These are phyloP conservation scores for Paradoxurus hermaphroditus DNA, from an alignment of 2,113 vertebrate species.

Conservation along the genomic window DNA sequence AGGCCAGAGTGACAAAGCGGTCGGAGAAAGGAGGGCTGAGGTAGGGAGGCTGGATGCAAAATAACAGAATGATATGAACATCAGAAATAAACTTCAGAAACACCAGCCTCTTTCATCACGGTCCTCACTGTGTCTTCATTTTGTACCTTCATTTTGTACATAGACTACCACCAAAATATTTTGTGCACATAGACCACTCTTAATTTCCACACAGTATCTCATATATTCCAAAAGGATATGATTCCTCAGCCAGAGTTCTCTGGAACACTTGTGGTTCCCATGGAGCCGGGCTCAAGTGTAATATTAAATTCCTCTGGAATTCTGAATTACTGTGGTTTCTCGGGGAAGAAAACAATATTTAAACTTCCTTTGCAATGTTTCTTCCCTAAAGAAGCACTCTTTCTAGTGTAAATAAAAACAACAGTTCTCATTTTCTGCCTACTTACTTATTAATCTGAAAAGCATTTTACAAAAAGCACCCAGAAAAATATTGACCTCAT, in stretches of 20 bases:
- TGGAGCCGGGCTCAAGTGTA: background rate
- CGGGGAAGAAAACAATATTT: background rate
- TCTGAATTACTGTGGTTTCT: conserved; percentile 6
- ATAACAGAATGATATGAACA: background rate
- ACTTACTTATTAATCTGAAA: background rate
- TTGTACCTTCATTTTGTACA: background rate
- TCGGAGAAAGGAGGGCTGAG: background rate
- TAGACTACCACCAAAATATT: background rate
- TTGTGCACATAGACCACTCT: background rate
- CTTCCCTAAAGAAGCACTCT: background rate
- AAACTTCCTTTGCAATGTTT: background rate
- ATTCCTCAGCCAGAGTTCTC: background rate
- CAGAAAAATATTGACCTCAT: background rate
- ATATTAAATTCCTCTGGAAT: background rate
- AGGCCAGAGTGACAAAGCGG: background rate
- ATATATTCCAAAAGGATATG: background rate
- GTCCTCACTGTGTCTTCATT: too few relatives aligned
- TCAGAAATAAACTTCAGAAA: background rate
- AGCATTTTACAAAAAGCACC: background rate
- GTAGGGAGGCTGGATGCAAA: background rate
- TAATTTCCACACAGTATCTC: background rate
- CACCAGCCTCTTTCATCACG: background rate
- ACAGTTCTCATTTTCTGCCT: background rate
- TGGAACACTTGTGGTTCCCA: background rate
- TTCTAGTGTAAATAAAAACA: background rate